These are phyloP conservation scores for Stictonetta naevosa DNA, from an alignment of 2,113 vertebrate species.

Conservation along the genomic window DNA sequence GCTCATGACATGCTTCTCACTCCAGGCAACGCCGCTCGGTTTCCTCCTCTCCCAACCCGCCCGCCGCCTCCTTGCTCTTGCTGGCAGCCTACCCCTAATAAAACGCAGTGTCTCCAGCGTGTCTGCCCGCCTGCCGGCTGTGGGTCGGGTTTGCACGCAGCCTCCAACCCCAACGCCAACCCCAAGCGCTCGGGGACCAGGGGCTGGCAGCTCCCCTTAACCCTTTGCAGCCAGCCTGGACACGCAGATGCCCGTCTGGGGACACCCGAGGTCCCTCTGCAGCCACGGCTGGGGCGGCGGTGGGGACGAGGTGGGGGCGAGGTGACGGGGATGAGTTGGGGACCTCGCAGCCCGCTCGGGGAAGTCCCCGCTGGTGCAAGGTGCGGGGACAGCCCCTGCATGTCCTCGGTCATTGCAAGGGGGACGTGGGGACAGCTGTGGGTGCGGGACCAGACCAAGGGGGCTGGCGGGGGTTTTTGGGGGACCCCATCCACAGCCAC, in stretches of 20 bases:
- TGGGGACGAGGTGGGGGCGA: neutral
- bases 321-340: neutral
- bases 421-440: neutral
- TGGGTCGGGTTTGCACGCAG: slow-evolving; percentile 77
- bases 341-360: fast-evolving
- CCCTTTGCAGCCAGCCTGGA: neutral
- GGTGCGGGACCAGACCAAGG: neutral
- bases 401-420: neutral
- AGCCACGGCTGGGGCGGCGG: too few species aligned
- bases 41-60: slow-evolving; percentile 57
- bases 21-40: slow-evolving; percentile 30
- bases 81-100: slow-evolving; percentile 86
- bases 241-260: fast-evolving
- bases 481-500: fast-evolving
- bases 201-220: neutral
- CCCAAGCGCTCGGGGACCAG: slow-evolving; percentile 46
- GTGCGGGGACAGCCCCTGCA: fast-evolving
- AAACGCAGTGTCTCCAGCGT: slow-evolving; percentile 87
- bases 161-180: slow-evolving; percentile 77
- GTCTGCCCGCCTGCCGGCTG: slow-evolving; percentile 84
- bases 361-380: neutral
- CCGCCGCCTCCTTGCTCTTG: slow-evolving; percentile 55
- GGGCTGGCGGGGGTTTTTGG: neutral
- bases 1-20: slow-evolving; percentile 62
- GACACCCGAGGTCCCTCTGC: neutral